Evolutionary conservation across 2,888 invertebrate genomes (phyloP).

Genomic region (Lamellibrachia columna): DNA sequence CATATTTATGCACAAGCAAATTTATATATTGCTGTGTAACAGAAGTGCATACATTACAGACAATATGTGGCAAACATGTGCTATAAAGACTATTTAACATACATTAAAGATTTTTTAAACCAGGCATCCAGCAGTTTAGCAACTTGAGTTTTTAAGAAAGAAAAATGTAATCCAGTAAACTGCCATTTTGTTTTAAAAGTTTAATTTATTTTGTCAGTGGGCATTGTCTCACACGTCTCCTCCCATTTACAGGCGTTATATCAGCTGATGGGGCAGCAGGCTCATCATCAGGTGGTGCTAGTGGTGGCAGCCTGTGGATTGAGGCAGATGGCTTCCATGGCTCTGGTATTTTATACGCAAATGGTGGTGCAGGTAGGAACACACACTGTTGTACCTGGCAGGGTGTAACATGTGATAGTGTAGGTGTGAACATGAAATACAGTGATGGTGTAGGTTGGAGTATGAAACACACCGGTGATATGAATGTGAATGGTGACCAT

Average conservation of each 20-base stretch:
- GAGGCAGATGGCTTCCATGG: slow-evolving; percentile 44
- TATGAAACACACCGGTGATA: too few species aligned
- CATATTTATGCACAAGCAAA: too few species aligned
- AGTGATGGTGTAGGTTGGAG: too few species aligned
- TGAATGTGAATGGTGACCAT: too few species aligned
- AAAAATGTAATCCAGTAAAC: background rate
- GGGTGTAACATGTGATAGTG: background rate
- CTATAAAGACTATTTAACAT: too few species aligned
- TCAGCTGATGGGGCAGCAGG: slow-evolving; percentile 44
- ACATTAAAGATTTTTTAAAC: too few species aligned
- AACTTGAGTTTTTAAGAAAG: too few species aligned
- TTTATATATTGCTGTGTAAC: too few species aligned
- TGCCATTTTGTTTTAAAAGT: background rate
- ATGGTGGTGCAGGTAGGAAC: slow-evolving; percentile 48
- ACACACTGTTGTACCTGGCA: background rate
- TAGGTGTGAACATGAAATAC: too few species aligned
- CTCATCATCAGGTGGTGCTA: slow-evolving; percentile 47
- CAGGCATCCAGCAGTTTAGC: too few species aligned
- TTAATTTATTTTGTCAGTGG: background rate
- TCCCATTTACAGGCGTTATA: slow-evolving; percentile 42
- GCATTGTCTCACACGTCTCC: background rate
- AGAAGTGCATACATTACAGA: background rate
- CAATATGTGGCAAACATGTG: too few species aligned
- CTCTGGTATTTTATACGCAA: slow-evolving; percentile 44
- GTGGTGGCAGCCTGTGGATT: slow-evolving; percentile 50